A percentile compares a stretch with the other conserved stretches of the same genome.
These are phyloP conservation scores for Onychomys arenicola DNA, from an alignment of 2,797 vertebrate genomes.

Conservation along the genomic window DNA sequence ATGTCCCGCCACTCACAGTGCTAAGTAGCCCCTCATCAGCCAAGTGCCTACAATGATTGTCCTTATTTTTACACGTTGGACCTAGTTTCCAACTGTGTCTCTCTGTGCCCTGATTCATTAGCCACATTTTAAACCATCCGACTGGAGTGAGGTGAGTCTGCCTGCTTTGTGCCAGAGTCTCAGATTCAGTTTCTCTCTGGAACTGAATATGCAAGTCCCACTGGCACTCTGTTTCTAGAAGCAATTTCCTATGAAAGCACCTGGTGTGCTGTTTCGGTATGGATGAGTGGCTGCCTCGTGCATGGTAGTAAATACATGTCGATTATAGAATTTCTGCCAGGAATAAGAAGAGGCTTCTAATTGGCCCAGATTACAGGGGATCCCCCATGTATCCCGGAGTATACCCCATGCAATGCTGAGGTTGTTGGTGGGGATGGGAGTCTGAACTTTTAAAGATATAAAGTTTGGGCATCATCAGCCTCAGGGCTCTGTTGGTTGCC, in stretches of 20 bases:
- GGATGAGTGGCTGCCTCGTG: constrained; percentile 62
- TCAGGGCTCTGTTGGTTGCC: background rate
- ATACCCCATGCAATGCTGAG: background rate
- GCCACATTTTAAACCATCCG: constrained; percentile 73
- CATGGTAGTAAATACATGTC: constrained; percentile 53
- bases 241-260: constrained; percentile 6
- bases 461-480: constrained; percentile 59
- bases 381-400: background rate
- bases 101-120: constrained; percentile 79
- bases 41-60: constrained; percentile 62
- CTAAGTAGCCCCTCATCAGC: constrained; percentile 71
- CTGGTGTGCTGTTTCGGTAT: constrained; percentile 25
- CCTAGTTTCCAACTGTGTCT: constrained; percentile 82
- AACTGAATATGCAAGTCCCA: constrained; percentile 18
- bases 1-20: constrained; percentile 52
- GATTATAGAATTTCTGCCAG: constrained; percentile 33
- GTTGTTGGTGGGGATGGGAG: background rate
- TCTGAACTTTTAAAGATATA: background rate
- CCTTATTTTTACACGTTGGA: constrained; percentile 84
- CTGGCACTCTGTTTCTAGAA: constrained; percentile 43
- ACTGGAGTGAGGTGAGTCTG: constrained; percentile 68
- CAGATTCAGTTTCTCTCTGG: constrained; percentile 20
- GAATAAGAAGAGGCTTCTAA: constrained; percentile 28
- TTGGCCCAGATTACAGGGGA: background rate
- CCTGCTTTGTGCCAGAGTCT: constrained; percentile 63